Percentiles rank a stretch among this genome's conserved stretches.
Conservation (phyloP, 2,113 vertebrate genomes). For the Rhipidura dahli region DNA sequence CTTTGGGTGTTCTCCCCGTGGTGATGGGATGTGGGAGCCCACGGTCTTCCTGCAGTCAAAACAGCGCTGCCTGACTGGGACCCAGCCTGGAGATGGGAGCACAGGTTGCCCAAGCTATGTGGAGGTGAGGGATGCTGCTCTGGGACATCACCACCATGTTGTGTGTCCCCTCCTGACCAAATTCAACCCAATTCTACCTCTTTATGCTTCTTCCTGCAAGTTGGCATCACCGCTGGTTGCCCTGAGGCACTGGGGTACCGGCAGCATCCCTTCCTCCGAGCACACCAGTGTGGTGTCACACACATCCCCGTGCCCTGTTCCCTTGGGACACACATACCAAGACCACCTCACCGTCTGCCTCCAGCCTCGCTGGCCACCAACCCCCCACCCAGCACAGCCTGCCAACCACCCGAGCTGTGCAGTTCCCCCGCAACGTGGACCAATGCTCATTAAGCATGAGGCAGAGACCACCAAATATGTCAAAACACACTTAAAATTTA, state of each 20-base stretch:
- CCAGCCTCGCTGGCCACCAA: not conserved
- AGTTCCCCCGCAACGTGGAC: slow-evolving; percentile 48
- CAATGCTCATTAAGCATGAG: slow-evolving; percentile 43
- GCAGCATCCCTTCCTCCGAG: not conserved
- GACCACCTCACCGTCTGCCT: not conserved
- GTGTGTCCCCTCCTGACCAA: no score
- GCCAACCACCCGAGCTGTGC: slow-evolving; percentile 20
- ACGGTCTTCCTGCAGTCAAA: not conserved
- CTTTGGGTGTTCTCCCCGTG: rapidly evolving
- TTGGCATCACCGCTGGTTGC: rapidly evolving
- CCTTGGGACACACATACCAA: not conserved
- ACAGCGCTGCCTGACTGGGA: rapidly evolving
- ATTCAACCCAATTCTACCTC: not conserved
- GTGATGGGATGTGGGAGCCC: not conserved
- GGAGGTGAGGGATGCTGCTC: not conserved
- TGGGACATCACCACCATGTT: rapidly evolving
- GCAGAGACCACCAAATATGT: slow-evolving; percentile 67
- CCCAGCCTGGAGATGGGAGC: not conserved
- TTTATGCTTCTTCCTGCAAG: not conserved
- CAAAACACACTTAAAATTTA: slow-evolving; percentile 60
- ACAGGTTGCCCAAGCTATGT: not conserved
- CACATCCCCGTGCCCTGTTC: rapidly evolving
- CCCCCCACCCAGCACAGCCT: not conserved
- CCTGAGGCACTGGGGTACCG: rapidly evolving
- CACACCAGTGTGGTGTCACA: rapidly evolving